Evolutionary conservation across 2,888 invertebrate species (phyloP).

Genomic region (Holacanthella duospinosa): DNA sequence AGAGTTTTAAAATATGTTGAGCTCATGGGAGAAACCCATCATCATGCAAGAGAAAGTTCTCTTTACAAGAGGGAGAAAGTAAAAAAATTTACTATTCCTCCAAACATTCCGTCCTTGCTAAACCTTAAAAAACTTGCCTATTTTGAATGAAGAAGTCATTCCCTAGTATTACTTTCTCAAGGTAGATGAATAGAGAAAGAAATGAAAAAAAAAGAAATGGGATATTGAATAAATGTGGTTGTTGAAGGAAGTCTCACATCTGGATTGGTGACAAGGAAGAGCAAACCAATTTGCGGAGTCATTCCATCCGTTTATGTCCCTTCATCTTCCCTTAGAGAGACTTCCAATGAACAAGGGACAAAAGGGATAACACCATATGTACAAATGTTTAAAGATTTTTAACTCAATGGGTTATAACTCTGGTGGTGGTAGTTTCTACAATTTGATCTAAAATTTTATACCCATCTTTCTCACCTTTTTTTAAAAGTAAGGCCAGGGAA

Average conservation of each 20-base stretch:
- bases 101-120: not conserved
- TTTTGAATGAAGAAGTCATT: slow-evolving; percentile 5
- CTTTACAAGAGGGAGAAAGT: not conserved
- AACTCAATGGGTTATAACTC: no score
- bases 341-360: not conserved
- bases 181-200: not conserved
- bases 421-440: no score
- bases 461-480: no score
- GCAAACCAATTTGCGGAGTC: slow-evolving; percentile 3
- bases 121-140: not conserved
- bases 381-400: no score
- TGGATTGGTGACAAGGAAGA: not conserved
- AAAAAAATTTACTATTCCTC: not conserved
- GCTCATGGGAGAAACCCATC: not conserved
- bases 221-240: not conserved
- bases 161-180: not conserved
- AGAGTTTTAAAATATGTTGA: not conserved
- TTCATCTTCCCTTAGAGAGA: not conserved
- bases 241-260: not conserved
- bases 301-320: not conserved
- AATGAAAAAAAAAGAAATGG: not conserved
- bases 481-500: no score
- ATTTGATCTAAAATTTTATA: no score
- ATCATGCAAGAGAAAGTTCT: not conserved
- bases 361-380: no score